Evolutionary conservation across 2,113 vertebrate species (phyloP).

Genomic region (Entomyzon cyanotis): DNA sequence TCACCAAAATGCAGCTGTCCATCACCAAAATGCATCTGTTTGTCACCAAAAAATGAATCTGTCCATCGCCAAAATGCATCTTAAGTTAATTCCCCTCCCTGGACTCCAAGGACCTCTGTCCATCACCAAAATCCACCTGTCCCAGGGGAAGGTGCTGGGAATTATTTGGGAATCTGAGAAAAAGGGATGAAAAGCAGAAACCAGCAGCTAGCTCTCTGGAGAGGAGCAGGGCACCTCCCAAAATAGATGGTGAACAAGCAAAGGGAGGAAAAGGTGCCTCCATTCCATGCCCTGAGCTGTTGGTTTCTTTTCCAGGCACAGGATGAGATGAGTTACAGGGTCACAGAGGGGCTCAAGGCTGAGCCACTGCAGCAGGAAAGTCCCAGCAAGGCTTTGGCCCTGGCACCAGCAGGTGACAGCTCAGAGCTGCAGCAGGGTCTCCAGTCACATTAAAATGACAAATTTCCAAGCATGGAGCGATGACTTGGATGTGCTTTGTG

Average conservation of each 20-base stretch:
- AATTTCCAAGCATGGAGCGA: neutral
- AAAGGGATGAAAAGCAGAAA: neutral
- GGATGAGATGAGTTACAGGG: neutral
- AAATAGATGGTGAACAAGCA: neutral
- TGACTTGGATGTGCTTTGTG: neutral
- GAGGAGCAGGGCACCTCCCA: neutral
- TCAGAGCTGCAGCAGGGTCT: neutral
- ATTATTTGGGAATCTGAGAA: neutral
- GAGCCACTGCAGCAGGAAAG: neutral
- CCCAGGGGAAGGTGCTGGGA: neutral
- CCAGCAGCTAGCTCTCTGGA: neutral
- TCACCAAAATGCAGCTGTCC: neutral
- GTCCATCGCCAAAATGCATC: neutral
- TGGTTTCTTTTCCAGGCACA: neutral
- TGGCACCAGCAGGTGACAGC: neutral
- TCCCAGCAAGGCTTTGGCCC: neutral
- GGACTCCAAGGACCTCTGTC: neutral
- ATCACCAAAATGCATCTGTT: neutral
- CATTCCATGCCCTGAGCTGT: neutral
- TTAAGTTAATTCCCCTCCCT: neutral
- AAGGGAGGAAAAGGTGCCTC: neutral
- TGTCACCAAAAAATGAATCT: no score
- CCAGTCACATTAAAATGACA: neutral
- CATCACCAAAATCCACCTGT: neutral
- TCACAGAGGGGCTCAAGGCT: neutral